Conservation (phyloP, 2,113 vertebrate species). For the Coracopsis vasa region DNA sequence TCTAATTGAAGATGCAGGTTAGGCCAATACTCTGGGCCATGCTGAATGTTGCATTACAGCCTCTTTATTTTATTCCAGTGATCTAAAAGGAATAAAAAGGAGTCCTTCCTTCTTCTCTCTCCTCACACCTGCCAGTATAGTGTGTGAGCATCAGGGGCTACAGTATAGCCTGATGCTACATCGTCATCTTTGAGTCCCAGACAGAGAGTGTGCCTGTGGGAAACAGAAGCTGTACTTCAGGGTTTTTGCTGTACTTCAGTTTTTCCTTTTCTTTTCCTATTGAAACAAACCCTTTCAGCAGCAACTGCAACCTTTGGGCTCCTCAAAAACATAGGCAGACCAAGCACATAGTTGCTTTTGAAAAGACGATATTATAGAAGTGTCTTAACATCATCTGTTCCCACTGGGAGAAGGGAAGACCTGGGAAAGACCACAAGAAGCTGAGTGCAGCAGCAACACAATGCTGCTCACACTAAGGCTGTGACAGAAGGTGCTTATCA, state of each 20-base stretch:
- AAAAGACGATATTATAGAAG: not conserved
- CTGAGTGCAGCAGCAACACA: not conserved
- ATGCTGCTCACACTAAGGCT: rapidly evolving
- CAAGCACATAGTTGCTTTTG: not conserved
- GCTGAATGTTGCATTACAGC: not conserved
- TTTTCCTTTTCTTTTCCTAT: not conserved
- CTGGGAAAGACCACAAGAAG: not conserved
- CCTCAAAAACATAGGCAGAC: not conserved
- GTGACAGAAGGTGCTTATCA: not conserved
- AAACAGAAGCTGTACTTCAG: not conserved
- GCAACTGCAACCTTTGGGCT: not conserved
- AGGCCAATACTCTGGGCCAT: not conserved
- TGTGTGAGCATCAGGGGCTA: not conserved
- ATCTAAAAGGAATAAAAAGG: not conserved
- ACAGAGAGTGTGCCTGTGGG: not conserved
- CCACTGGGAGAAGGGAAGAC: not conserved
- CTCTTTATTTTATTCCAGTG: not conserved
- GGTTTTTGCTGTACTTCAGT: not conserved
- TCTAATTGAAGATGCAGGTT: not conserved
- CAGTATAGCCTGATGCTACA: not conserved
- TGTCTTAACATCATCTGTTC: not conserved
- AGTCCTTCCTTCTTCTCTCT: not conserved
- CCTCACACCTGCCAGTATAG: not conserved
- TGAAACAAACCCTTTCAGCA: not conserved
- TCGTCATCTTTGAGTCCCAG: not conserved